A percentile compares a stretch with the other conserved stretches of the same genome.
These are phyloP conservation scores for Lagocephalus sceleratus DNA, from an alignment of 2,797 vertebrate species.

Conservation along the genomic window DNA sequence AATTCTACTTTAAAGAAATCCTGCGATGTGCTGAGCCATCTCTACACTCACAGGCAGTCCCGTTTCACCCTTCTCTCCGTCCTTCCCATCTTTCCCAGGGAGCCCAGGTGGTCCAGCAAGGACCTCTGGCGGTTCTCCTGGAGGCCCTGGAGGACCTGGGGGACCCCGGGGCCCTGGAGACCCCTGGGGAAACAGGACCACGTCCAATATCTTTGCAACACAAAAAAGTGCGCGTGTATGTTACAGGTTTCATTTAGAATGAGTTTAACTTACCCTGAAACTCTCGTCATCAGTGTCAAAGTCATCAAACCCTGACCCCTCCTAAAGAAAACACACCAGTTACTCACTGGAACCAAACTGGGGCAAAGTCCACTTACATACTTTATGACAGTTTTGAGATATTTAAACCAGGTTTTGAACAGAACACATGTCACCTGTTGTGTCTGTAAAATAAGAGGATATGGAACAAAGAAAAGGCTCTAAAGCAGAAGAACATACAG, in stretches of 20 bases:
- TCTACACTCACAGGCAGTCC: conserved; percentile 81
- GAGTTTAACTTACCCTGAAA: conserved; percentile 64
- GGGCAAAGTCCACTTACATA: background rate
- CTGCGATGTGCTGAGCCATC: background rate
- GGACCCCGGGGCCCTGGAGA: conserved; percentile 80
- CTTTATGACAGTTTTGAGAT: no score
- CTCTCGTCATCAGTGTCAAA: conserved; percentile 75
- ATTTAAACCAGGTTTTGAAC: no score
- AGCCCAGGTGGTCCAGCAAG: conserved; percentile 71
- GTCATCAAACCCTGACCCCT: conserved; percentile 84
- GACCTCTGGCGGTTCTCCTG: conserved; percentile 65
- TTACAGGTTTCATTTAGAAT: background rate
- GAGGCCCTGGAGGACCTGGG: conserved; percentile 75
- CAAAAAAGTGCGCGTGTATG: no score
- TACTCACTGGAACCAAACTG: background rate
- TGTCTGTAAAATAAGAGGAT: no score
- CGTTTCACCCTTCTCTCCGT: conserved; percentile 79
- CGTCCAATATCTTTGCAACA: background rate
- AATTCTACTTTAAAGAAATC: background rate
- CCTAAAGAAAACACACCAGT: conserved; percentile 60
- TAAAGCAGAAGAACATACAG: conserved; percentile 8
- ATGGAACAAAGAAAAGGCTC: no score
- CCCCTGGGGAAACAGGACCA: conserved; percentile 67
- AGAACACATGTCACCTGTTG: no score
- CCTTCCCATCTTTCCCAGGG: conserved; percentile 78